A percentile compares a stretch with the other conserved stretches of the same genome.
Evolutionary conservation across 1,140 invertebrate species (phyloP).

Genomic region (Littorina saxatilis): DNA sequence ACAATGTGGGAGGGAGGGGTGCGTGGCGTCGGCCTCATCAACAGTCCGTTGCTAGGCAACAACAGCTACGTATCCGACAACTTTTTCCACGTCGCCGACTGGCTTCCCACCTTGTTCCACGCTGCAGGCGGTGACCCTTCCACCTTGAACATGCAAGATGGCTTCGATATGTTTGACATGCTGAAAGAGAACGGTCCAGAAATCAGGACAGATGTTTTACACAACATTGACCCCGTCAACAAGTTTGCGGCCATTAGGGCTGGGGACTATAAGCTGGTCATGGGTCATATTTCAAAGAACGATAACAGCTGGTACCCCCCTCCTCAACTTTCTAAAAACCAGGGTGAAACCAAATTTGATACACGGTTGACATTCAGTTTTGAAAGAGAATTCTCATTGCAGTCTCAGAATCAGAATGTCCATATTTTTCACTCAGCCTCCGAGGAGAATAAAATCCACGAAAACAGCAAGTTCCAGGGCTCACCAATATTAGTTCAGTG

Average conservation of each 20-base stretch:
- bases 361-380: background rate
- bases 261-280: constrained; percentile 88
- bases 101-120: constrained; percentile 87
- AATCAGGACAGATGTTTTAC: constrained; percentile 83
- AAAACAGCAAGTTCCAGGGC: background rate
- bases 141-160: constrained; percentile 82
- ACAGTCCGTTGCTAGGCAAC: constrained; percentile 83
- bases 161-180: constrained; percentile 85
- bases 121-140: constrained; percentile 73
- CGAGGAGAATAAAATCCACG: background rate
- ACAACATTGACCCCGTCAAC: constrained; percentile 91
- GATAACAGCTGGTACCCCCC: constrained; percentile 68
- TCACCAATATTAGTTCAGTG: constrained; percentile 58
- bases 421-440: background rate
- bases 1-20: constrained; percentile 94
- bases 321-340: constrained; percentile 2
- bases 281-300: constrained; percentile 80
- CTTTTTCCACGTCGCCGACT: constrained; percentile 89
- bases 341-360: background rate
- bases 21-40: constrained; percentile 86
- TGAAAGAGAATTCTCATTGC: no score
- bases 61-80: constrained; percentile 80
- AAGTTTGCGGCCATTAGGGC: constrained; percentile 84
- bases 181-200: constrained; percentile 81
- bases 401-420: background rate